Evolutionary conservation across 1,140 invertebrate species (phyloP).

Genomic region (Drosophila prosaltans): DNA sequence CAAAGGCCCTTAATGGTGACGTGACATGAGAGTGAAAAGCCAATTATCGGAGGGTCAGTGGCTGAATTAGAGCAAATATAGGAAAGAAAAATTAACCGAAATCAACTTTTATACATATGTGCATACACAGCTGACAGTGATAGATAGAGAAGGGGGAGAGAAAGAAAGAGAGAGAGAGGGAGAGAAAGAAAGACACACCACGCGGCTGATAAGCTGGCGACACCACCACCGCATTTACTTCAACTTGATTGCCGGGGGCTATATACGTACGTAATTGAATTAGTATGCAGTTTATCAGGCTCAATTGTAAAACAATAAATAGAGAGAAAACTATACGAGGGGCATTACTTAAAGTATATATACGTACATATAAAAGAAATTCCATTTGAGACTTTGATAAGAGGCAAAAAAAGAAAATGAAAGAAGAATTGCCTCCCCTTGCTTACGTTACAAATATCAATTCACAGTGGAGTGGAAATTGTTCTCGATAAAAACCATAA

Average conservation of each 20-base stretch:
- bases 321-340: slow-evolving; percentile 11
- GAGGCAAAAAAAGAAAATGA: neutral
- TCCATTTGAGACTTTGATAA: slow-evolving; percentile 48
- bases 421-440: slow-evolving; percentile 20
- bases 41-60: slow-evolving; percentile 43
- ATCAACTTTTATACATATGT: neutral
- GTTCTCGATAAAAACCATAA: slow-evolving; percentile 59
- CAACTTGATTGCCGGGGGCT: slow-evolving; percentile 12
- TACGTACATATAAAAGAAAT: slow-evolving; percentile 26
- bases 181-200: neutral
- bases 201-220: slow-evolving; percentile 49
- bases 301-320: slow-evolving; percentile 66
- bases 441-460: slow-evolving; percentile 43
- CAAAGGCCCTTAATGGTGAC: slow-evolving; percentile 42
- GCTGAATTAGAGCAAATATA: slow-evolving; percentile 62
- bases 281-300: slow-evolving; percentile 59
- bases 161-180: neutral
- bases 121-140: slow-evolving; percentile 7
- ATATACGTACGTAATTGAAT: slow-evolving; percentile 56
- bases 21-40: slow-evolving; percentile 53
- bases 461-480: slow-evolving; percentile 44
- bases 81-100: slow-evolving; percentile 1
- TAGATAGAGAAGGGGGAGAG: neutral
- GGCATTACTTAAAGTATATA: neutral
- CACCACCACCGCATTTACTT: slow-evolving; percentile 37